These are phyloP conservation scores for Synanthedon myopaeformis DNA, from an alignment of 2,888 invertebrate species.

Conservation along the genomic window DNA sequence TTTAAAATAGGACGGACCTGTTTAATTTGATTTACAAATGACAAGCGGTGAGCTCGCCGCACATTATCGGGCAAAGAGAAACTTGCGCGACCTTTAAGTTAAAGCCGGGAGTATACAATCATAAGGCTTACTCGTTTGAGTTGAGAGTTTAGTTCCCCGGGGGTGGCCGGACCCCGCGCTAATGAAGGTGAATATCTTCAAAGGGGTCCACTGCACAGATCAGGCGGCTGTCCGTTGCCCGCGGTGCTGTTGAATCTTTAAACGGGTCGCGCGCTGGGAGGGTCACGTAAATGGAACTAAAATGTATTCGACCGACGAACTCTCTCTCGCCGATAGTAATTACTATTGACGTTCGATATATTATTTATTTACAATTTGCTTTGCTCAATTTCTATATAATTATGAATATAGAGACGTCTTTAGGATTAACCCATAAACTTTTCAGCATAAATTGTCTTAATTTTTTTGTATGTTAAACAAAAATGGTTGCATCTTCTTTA, in stretches of 20 bases:
- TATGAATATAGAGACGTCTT: no score
- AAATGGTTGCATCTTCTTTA: no score
- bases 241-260: conserved; percentile 61
- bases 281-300: conserved; percentile 34
- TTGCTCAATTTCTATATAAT: not conserved
- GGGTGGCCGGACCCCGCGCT: conserved; percentile 46
- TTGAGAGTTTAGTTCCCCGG: conserved; percentile 25
- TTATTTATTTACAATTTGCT: not conserved
- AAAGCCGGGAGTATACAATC: not conserved
- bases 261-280: conserved; percentile 35
- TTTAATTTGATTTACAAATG: no score
- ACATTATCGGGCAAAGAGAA: no score
- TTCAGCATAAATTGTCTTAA: no score
- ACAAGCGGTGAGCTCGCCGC: no score
- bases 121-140: not conserved
- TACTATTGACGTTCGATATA: not conserved
- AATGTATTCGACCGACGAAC: conserved; percentile 24
- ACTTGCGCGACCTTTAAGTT: no score
- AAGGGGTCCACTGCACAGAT: conserved; percentile 46
- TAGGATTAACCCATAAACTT: no score
- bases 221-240: conserved; percentile 26
- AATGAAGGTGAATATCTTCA: conserved; percentile 66
- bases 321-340: not conserved
- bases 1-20: no score
- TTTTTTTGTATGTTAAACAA: no score